A percentile compares a stretch with the other conserved stretches of the same genome.
Conservation (phyloP, 2,888 invertebrate genomes). For the Synergus itoensis region DNA sequence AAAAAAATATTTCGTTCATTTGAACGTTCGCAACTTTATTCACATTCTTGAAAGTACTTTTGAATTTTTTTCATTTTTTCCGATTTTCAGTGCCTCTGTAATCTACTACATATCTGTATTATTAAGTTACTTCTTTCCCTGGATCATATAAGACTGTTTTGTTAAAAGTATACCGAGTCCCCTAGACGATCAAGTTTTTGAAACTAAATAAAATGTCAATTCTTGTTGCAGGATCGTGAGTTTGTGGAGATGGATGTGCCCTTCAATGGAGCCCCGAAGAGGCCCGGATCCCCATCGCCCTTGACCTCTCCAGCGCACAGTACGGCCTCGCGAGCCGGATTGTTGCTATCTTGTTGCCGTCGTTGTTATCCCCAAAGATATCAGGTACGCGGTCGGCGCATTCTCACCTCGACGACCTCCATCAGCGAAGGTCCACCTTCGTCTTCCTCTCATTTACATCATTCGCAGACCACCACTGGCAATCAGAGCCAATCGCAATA, state of each 20-base stretch:
- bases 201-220: not conserved
- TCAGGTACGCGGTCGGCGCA: conserved; percentile 84
- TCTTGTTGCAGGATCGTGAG: conserved; percentile 89
- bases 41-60: too few relatives aligned
- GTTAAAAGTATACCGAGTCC: too few relatives aligned
- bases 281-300: conserved; percentile 93
- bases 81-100: too few relatives aligned
- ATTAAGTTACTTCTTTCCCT: too few relatives aligned
- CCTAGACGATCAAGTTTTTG: not conserved
- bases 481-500: conserved; percentile 60
- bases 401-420: conserved; percentile 75
- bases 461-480: conserved; percentile 65
- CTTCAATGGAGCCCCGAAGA: conserved; percentile 95
- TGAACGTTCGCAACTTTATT: too few relatives aligned
- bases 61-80: too few relatives aligned
- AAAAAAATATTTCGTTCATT: too few relatives aligned
- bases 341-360: conserved; percentile 90
- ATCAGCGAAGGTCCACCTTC: conserved; percentile 74
- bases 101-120: too few relatives aligned
- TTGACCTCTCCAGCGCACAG: conserved; percentile 93
- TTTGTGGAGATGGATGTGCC: conserved; percentile 98
- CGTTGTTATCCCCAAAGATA: conserved; percentile 93
- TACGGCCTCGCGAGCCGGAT: conserved; percentile 84
- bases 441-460: conserved; percentile 72
- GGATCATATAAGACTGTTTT: too few relatives aligned